Evolutionary conservation across 2,888 invertebrate genomes (phyloP).

Genomic region (Subacronicta megacephala): DNA sequence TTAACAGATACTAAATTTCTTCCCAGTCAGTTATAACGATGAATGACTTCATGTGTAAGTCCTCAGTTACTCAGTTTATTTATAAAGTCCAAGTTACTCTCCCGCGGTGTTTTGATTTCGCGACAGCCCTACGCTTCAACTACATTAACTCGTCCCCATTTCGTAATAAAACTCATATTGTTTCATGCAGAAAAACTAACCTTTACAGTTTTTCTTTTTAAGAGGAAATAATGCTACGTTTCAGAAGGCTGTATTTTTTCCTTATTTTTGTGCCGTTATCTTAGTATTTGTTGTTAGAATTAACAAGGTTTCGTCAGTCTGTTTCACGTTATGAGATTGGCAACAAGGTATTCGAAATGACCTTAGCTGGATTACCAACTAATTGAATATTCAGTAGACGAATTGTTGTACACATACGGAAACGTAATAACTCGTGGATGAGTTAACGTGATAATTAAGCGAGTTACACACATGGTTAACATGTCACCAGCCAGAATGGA

Average conservation of each 20-base stretch:
- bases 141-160: conserved; percentile 35
- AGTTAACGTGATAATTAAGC: conserved; percentile 48
- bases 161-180: conserved; percentile 22
- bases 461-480: conserved; percentile 56
- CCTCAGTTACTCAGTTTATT: conserved; percentile 65
- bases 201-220: conserved; percentile 5
- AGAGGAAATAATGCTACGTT: conserved; percentile 37
- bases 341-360: conserved; percentile 9
- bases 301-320: conserved; percentile 17
- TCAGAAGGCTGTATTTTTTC: conserved; percentile 17
- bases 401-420: conserved; percentile 33
- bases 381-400: conserved; percentile 21
- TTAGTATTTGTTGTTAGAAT: conserved; percentile 24
- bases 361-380: conserved; percentile 16
- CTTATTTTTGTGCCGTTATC: conserved; percentile 10
- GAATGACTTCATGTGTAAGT: conserved; percentile 67
- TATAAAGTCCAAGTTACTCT: conserved; percentile 70
- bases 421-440: conserved; percentile 28
- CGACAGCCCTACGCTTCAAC: conserved; percentile 57
- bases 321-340: conserved; percentile 22
- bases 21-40: conserved; percentile 59
- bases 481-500: conserved; percentile 48
- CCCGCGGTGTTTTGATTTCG: conserved; percentile 80
- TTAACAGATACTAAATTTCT: conserved; percentile 35
- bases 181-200: conserved; percentile 30